phyloP scores from a whole-genome alignment of 2,888 invertebrate genomes.

The Eudasyphora cyanicolor region DNA sequence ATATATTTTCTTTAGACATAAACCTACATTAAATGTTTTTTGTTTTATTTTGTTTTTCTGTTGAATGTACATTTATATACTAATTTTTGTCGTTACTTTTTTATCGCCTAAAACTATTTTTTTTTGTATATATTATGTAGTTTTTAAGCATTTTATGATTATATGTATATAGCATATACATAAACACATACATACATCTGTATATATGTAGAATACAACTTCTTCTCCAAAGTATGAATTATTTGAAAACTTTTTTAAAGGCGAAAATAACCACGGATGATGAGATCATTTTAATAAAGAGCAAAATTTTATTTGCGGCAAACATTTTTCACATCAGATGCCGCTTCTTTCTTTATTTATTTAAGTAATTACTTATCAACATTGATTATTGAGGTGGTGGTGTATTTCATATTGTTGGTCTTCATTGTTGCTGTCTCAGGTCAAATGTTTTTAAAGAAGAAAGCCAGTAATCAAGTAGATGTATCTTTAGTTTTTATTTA shows the following conservation, averaged over 20 bases:
- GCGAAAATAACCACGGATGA: slow-evolving; percentile 80
- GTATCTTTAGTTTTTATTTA: slow-evolving; percentile 25
- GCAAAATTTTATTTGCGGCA: slow-evolving; percentile 68
- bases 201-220: slow-evolving; percentile 30
- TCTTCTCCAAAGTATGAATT: slow-evolving; percentile 40
- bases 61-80: slow-evolving; percentile 60
- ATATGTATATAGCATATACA: not conserved
- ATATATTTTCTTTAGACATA: slow-evolving; percentile 55
- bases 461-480: slow-evolving; percentile 56
- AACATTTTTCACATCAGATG: not conserved
- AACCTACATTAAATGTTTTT: slow-evolving; percentile 47
- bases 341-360: not conserved
- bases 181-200: not conserved
- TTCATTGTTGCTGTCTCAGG: slow-evolving; percentile 3
- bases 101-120: slow-evolving; percentile 45
- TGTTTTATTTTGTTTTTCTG: slow-evolving; percentile 30
- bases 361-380: slow-evolving; percentile 7
- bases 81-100: slow-evolving; percentile 33
- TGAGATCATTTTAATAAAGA: slow-evolving; percentile 78
- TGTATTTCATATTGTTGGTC: not conserved
- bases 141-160: slow-evolving; percentile 46
- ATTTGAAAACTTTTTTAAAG: slow-evolving; percentile 68
- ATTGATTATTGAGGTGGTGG: slow-evolving; percentile 45
- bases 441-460: slow-evolving; percentile 37
- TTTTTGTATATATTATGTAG: slow-evolving; percentile 9